Evolutionary conservation across 2,797 vertebrate genomes (phyloP), one percentile per base, ranked within the genome.

Genomic region (Labeo calbasu): DNA sequence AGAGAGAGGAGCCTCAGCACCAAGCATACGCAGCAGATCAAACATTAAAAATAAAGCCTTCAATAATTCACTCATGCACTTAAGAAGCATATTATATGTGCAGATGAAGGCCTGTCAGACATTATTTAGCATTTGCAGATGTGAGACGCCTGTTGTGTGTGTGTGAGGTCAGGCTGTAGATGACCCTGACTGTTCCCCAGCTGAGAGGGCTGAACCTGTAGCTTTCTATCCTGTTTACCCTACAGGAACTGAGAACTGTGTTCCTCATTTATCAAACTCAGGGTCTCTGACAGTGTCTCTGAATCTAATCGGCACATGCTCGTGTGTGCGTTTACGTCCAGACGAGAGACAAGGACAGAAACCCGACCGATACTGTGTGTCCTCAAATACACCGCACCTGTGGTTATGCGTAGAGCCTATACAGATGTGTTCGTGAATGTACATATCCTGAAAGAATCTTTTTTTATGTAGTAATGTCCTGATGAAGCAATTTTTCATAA

Each of bases 211-310:
- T 84, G 84, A 83, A 86, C 77, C 75, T 83, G 76, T 71, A 73
- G 70, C 71, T 77, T 83, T 88, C 79, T 77, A 87, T 89, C 84
- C 86, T 89, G 87, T 89, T 89, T 88, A 87, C 84, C 69, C 71
- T 73, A 84, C 84, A 88, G 88, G 88, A 89, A 87, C 81, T 80
- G 32, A 79, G 68, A 75, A 69, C 76, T 75, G 68, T 89, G 84
- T 87, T 84, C 70, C 84, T 86, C 87, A 81, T 89, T 87, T 84
- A 84, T 88, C 87, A 88, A 75, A 53, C 72, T 48, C 75, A 81
- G 77, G 68, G 53, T 32, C 81, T 77, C 43, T 36, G 70, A 79
- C 70, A 68, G 59, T 61, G 61, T 82, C 57, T 73, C 69, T 77
- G 53, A 82, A 82, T 82, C 28, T 78, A 78, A 72, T 71, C 50